Base-by-base conservation (phyloP, 1,140 invertebrate genomes). In the Nasonia giraulti region DNA sequence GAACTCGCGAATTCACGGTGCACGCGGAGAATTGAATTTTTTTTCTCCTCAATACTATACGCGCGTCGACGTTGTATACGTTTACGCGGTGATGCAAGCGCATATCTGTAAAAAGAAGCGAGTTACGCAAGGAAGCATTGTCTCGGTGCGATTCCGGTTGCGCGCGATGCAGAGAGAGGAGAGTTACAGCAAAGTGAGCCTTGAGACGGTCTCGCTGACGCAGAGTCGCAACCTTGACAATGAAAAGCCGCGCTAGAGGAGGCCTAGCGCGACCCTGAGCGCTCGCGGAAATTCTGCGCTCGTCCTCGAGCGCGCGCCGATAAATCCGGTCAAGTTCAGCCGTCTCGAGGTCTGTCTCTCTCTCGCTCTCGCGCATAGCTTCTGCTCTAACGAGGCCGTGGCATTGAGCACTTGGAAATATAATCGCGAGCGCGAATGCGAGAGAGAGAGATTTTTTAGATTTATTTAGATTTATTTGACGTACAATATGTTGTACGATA, bases 301-400 rank as follows among this genome's bases (percentile, higher is more conserved):
- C 88, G 88, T 86, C 86, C 87, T 88, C 87, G 27, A 76, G 71
- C 77, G 11, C 2, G 2, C 27, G 62, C 75, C 37, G 50, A 83
- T 74, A 82, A 84, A 87, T 83, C 78, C 86, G 89, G 88, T 89
- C 89, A 89, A 88, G 88, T 87, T 89, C 86, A 81, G 79, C 76
- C 33, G 17, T 37, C 80, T 86, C 80, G 85, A 86, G 85, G 85
- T 86, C 85, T 55, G 47, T 55, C 47, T 20, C 75, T 40, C 76
- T 55, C 47, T 20, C 75, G 33, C 83, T 62, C 55, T 62, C 55
- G 17, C 20, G 7, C 17, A 62, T 40, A 73, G 76, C 76, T 79
- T 73, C 82, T 79, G 23, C 68, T 47, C 47, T 80, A 74, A 47
- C 77, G 83, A 84, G 83, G 82, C 76, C 83, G 31, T 33, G 82